These are phyloP conservation scores for Vicugna pacos DNA, from an alignment of 2,113 vertebrate species.

Conservation along the genomic window DNA sequence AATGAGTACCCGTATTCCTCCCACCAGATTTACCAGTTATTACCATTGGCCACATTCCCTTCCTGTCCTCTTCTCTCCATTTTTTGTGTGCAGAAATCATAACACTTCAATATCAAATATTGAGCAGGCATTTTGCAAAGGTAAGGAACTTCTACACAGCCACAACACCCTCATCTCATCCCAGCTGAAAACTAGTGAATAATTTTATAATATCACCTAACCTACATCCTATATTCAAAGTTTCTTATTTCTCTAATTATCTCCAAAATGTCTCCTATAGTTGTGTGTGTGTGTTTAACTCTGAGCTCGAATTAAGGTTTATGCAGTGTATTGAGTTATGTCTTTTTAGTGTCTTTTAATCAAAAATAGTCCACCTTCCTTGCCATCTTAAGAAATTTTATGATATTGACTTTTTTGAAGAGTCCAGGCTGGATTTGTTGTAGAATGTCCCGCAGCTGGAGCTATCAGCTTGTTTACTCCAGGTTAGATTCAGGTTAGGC, in stretches of 20 bases:
- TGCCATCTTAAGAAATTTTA: background rate
- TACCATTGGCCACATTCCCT: background rate
- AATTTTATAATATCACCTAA: background rate
- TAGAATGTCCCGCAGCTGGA: background rate
- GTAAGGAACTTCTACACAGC: background rate
- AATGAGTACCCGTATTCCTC: background rate
- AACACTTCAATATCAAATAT: background rate
- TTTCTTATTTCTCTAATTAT: background rate
- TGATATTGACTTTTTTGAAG: background rate
- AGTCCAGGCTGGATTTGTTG: background rate
- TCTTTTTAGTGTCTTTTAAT: constrained; percentile 14
- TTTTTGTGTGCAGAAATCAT: constrained; percentile 26
- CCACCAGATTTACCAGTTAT: background rate
- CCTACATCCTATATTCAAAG: background rate
- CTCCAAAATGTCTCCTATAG: background rate
- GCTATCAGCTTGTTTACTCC: background rate
- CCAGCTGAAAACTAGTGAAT: background rate
- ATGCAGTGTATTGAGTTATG: background rate
- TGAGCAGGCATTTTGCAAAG: background rate
- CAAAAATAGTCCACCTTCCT: background rate
- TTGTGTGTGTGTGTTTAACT: background rate
- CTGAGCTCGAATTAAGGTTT: background rate
- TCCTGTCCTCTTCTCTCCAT: background rate
- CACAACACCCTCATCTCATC: background rate
- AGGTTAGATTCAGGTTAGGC: background rate